A percentile compares a stretch with the other conserved stretches of the same genome.
Conservation (phyloP, 2,113 vertebrate species). For the Brachirus orientalis region DNA sequence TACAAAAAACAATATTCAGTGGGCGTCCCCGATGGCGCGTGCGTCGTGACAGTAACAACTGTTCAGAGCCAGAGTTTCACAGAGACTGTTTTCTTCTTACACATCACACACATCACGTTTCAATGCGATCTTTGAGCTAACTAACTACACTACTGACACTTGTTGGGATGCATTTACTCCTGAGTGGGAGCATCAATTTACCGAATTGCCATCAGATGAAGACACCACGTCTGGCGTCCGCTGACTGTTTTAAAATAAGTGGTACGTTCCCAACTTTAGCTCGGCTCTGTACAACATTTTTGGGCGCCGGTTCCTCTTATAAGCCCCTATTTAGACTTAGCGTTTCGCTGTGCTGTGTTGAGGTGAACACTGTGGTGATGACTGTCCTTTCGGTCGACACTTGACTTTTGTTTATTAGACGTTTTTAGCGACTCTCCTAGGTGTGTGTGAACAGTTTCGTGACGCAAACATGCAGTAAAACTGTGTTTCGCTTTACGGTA, state of each 20-base stretch:
- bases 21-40: background rate
- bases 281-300: background rate
- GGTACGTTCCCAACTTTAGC: conserved; percentile 11
- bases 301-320: no score
- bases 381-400: background rate
- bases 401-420: background rate
- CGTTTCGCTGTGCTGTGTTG: background rate
- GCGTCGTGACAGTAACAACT: no score
- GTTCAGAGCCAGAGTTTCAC: conserved; percentile 23
- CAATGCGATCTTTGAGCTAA: background rate
- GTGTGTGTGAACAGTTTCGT: background rate
- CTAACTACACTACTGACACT: conserved; percentile 27
- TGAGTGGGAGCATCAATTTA: background rate
- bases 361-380: background rate
- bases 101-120: background rate
- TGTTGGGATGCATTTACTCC: conserved; percentile 42
- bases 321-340: background rate
- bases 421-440: background rate
- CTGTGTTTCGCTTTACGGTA: background rate
- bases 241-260: background rate
- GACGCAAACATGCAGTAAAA: no score
- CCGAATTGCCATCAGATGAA: conserved; percentile 28
- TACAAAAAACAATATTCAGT: background rate
- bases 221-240: background rate
- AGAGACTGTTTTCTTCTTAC: background rate